A percentile compares a stretch with the other conserved stretches of the same genome.
phyloP scores from a whole-genome alignment of 2,797 vertebrate genomes.

The Sphaeramia orbicularis region DNA sequence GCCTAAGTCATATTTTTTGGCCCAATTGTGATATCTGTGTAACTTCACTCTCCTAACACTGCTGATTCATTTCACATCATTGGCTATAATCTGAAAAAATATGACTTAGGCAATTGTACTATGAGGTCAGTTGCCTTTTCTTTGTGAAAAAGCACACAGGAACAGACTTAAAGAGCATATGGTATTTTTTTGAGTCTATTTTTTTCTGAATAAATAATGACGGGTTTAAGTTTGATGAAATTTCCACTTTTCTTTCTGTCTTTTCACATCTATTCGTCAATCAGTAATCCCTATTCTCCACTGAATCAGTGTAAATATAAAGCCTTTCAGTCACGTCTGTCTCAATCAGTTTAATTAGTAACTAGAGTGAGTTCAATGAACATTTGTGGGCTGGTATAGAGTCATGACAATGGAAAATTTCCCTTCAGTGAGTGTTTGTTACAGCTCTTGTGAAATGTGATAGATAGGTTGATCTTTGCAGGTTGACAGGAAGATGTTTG shows the following conservation, averaged over 20 bases:
- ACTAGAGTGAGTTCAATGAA: constrained; percentile 69
- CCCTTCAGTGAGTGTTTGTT: constrained; percentile 39
- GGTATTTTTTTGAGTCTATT: too few relatives aligned
- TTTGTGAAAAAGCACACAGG: too few relatives aligned
- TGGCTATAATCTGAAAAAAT: too few relatives aligned
- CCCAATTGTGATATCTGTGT: too few relatives aligned
- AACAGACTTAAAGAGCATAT: too few relatives aligned
- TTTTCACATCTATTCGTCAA: constrained; percentile 54
- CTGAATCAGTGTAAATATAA: constrained; percentile 45
- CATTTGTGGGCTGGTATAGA: constrained; percentile 37
- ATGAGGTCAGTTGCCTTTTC: too few relatives aligned
- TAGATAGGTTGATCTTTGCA: neutral
- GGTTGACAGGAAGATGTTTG: neutral
- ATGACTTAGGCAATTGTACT: too few relatives aligned
- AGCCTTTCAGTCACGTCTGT: constrained; percentile 20
- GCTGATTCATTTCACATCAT: too few relatives aligned
- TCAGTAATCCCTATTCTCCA: constrained; percentile 42
- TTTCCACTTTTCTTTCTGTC: constrained; percentile 39
- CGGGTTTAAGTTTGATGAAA: constrained; percentile 12
- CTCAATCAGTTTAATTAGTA: constrained; percentile 76
- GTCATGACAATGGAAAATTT: constrained; percentile 24
- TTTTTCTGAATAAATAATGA: neutral
- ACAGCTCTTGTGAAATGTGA: constrained; percentile 23
- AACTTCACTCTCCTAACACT: too few relatives aligned
- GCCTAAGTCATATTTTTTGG: too few relatives aligned